Conservation (phyloP, 2,113 vertebrate species). For the Hemibagrus wyckioides region DNA sequence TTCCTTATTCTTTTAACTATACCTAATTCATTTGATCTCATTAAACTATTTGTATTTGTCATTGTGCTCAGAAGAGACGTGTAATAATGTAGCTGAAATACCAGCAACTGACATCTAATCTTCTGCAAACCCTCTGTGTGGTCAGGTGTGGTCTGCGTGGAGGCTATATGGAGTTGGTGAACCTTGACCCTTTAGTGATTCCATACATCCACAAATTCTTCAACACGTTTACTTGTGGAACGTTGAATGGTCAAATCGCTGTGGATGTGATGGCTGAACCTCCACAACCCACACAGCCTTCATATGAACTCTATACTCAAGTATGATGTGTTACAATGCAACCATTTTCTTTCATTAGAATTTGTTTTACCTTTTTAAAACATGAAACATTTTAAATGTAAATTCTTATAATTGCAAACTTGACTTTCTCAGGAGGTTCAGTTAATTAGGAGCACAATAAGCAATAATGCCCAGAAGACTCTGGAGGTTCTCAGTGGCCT, state of each 20-base stretch:
- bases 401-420: neutral
- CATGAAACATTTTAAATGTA: too few species aligned
- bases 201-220: conserved; percentile 38
- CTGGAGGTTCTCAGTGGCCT: conserved; percentile 57
- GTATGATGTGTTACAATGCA: conserved; percentile 45
- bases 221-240: neutral
- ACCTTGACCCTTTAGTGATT: conserved; percentile 65
- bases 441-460: conserved; percentile 48
- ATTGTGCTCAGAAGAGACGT: neutral
- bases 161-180: conserved; percentile 77
- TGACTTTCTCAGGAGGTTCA: conserved; percentile 63
- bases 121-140: neutral
- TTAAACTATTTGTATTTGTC: neutral
- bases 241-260: conserved; percentile 66
- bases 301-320: conserved; percentile 58
- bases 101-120: neutral
- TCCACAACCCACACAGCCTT: conserved; percentile 71
- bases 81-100: neutral
- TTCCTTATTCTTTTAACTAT: neutral
- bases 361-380: neutral
- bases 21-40: too few species aligned
- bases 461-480: conserved; percentile 52
- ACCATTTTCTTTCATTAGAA: neutral
- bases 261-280: conserved; percentile 70
- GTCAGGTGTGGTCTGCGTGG: conserved; percentile 72